Conservation (phyloP, 53 echinoderm and acorn worm species). For the Patiria pectinifera region DNA sequence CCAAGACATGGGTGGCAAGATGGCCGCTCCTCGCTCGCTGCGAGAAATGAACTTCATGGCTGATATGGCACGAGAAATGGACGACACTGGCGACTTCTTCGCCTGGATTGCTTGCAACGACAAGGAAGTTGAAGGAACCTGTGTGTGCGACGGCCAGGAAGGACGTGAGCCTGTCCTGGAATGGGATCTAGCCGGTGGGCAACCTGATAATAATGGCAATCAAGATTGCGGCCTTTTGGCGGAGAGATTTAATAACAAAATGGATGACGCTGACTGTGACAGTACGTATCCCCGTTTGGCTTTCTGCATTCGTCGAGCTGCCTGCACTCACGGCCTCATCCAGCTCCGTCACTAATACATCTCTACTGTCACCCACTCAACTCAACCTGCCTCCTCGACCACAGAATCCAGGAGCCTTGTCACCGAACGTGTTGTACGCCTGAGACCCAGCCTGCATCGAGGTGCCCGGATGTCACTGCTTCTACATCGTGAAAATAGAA, state of each 20-base stretch:
- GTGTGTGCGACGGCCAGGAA: background rate
- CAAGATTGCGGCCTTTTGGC: background rate
- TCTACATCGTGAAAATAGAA: no score
- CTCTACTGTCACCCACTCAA: background rate
- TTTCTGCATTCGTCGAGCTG: background rate
- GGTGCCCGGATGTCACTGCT: background rate
- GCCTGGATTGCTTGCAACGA: slow-evolving; percentile 1
- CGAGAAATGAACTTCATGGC: background rate
- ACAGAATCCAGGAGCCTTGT: background rate
- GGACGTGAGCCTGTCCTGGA: background rate
- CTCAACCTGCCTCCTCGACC: no score
- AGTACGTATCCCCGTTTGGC: background rate
- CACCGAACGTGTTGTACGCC: background rate
- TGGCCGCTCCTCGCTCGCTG: background rate
- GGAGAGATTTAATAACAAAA: background rate
- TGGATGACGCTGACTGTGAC: background rate
- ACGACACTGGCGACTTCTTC: background rate
- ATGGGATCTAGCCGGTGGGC: background rate
- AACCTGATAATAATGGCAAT: background rate
- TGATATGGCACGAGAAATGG: background rate
- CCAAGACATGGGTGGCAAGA: background rate
- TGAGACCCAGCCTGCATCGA: background rate
- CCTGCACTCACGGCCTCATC: background rate
- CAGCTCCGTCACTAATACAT: background rate
- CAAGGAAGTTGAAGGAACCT: background rate